Base-by-base conservation (phyloP, 2,113 vertebrate genomes). In the Silurus meridionalis region DNA sequence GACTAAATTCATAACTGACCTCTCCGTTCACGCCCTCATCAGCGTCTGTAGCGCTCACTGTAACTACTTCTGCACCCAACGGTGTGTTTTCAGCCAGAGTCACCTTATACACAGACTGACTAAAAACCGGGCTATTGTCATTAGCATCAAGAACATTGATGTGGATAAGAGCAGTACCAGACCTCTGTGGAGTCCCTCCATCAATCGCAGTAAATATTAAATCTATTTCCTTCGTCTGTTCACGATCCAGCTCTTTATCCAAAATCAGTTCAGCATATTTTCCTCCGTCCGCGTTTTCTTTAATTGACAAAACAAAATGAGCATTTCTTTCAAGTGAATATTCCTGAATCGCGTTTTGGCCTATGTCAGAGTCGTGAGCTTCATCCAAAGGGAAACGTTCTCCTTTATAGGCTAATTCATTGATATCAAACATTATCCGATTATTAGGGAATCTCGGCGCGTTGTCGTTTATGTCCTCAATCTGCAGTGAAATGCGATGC, bases 271-370 rank as follows among this genome's bases (percentile, higher is more conserved):
- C 94, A 0, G 88, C 58, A 0, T 84, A 87, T 1, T 92, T 94
- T 2, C 60, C 93, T 8, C 91, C 90, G 21, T 92, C 93, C 0
- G 66, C 21, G 9, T 85, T 93, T 25, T 86, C 91, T 28, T 80
- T 91, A 11, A 92, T 86, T 60, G 58, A 21, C 9, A 96, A 80
- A 63, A 83, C 5, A 78, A 92, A 92, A 66, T 92, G 14, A 0
- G 91, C 82, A 69, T 89, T 95, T 0, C 64, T 72, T 8, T 84
- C 92, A 78, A 96, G 89, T 0, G 91, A 90, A 83, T 96, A 95
- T 15, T 52, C 91, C 75, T 97, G 93, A 66, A 97, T 88, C 0
- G 89, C 92, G 66, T 97, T 96, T 25, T 64, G 7, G 0, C 94
- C 95, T 21, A 92, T 82, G 82, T 96, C 95, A 6, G 91, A 85